phyloP scores from a whole-genome alignment of 1,140 invertebrate species.

The Calephelis nemesis region DNA sequence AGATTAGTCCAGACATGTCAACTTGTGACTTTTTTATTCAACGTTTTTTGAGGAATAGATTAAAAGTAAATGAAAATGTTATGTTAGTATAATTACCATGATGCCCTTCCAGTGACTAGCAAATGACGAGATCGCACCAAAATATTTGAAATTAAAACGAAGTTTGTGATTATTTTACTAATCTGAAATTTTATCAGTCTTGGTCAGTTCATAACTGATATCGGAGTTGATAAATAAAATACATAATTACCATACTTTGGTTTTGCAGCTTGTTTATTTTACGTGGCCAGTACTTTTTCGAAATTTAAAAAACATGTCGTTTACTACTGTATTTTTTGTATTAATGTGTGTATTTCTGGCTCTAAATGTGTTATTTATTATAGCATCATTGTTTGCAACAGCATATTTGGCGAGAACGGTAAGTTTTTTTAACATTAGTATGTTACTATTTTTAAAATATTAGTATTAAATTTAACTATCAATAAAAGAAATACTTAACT shows the following conservation, averaged over 20 bases:
- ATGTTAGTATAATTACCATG: too few relatives aligned
- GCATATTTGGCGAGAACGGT: neutral
- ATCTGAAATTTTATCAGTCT: slow-evolving; percentile 6
- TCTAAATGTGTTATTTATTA: slow-evolving; percentile 35
- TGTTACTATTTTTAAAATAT: too few relatives aligned
- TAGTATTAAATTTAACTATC: too few relatives aligned
- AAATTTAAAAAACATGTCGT: slow-evolving; percentile 5
- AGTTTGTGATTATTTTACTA: neutral
- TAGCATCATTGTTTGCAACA: slow-evolving; percentile 25
- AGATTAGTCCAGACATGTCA: too few relatives aligned
- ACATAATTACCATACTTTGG: neutral
- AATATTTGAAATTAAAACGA: neutral
- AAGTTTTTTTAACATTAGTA: neutral
- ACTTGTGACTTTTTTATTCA: too few relatives aligned
- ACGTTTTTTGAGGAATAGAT: too few relatives aligned
- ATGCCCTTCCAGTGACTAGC: too few relatives aligned
- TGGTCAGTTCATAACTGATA: neutral
- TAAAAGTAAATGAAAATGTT: too few relatives aligned
- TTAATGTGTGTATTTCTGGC: slow-evolving; percentile 20
- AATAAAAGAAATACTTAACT: too few relatives aligned
- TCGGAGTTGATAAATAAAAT: neutral
- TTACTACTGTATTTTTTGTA: slow-evolving; percentile 26
- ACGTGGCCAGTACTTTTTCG: neutral
- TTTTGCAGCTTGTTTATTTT: neutral
- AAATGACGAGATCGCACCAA: neutral